phyloP scores from a whole-genome alignment of 1,140 invertebrate species.

The Zaprionus lachaisei region DNA sequence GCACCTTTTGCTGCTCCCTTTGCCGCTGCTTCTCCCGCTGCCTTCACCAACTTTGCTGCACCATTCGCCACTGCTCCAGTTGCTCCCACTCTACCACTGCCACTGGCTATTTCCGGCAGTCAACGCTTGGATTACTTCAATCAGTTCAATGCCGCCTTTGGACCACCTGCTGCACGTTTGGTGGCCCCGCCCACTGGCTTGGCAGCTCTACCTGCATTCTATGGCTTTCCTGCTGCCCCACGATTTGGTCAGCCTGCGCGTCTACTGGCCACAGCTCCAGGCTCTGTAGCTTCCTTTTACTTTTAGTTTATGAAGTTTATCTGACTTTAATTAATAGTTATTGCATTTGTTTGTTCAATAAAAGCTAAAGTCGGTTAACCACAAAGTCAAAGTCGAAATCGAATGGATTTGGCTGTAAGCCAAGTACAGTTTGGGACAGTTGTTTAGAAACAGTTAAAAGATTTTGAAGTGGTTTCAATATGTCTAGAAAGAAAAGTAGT shows the following conservation, averaged over 20 bases:
- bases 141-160: constrained; percentile 65
- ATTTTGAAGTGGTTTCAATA: background rate
- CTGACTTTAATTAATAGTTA: background rate
- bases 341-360: constrained; percentile 17
- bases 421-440: constrained; percentile 12
- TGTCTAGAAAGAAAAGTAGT: too few species aligned
- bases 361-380: constrained; percentile 57
- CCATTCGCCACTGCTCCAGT: constrained; percentile 10
- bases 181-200: constrained; percentile 42
- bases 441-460: background rate
- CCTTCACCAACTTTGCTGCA: constrained; percentile 22
- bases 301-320: constrained; percentile 14
- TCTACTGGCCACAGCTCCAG: constrained; percentile 34
- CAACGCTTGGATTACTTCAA: constrained; percentile 71
- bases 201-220: constrained; percentile 20
- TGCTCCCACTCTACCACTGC: constrained; percentile 15
- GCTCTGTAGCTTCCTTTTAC: constrained; percentile 31
- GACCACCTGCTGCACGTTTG: constrained; percentile 49
- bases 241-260: constrained; percentile 48
- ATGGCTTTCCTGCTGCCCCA: constrained; percentile 16
- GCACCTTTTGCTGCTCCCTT: background rate
- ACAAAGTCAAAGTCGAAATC: constrained; percentile 13
- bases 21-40: background rate
- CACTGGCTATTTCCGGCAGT: constrained; percentile 63
- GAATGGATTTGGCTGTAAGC: constrained; percentile 9